Evolutionary conservation across 2,888 invertebrate genomes (phyloP).

Genomic region (Serripes groenlandicus): DNA sequence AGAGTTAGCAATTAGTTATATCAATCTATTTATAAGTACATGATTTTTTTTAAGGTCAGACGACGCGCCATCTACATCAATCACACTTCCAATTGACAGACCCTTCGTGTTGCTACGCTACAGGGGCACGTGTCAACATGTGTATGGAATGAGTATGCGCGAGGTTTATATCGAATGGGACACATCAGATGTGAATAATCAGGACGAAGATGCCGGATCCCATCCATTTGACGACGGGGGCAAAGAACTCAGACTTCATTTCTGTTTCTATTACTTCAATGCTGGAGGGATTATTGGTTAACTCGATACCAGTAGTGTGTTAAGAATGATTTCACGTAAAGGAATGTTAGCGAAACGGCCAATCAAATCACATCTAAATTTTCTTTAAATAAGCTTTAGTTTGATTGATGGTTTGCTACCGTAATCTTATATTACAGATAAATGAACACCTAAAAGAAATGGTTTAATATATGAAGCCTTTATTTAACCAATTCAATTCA

Average conservation of each 20-base stretch:
- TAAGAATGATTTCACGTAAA: background rate
- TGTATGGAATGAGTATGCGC: constrained; percentile 37
- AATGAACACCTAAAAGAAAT: background rate
- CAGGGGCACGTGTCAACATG: constrained; percentile 41
- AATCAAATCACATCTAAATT: background rate
- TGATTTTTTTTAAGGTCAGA: no score
- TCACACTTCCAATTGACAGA: constrained; percentile 39
- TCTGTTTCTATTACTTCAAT: constrained; percentile 43
- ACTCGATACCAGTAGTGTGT: background rate
- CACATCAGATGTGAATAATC: constrained; percentile 35
- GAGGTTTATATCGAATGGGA: constrained; percentile 45
- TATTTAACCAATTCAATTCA: no score
- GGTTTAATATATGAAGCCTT: background rate
- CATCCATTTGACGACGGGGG: constrained; percentile 60
- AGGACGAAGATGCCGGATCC: constrained; percentile 19
- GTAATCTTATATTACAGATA: background rate
- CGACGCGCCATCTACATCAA: constrained; percentile 12
- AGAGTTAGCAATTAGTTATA: no score
- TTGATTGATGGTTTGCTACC: background rate
- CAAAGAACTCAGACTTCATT: constrained; percentile 48
- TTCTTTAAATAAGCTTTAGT: background rate
- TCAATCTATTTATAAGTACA: no score
- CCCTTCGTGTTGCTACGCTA: constrained; percentile 49
- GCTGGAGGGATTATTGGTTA: background rate
- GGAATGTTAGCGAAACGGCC: background rate